Conservation (phyloP, 2,888 invertebrate species). For the Antitype chi region DNA sequence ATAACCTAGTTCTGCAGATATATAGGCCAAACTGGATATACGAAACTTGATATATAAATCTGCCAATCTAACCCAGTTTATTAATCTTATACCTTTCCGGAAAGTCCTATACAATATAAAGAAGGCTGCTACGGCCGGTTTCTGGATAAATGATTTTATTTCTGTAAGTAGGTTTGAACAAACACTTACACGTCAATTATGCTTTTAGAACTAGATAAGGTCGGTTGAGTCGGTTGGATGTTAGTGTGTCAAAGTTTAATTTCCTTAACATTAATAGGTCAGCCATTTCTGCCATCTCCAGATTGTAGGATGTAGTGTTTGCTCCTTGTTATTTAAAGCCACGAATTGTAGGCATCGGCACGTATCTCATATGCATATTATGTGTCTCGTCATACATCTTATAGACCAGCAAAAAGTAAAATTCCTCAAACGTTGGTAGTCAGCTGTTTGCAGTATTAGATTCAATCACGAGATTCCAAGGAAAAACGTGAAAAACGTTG, state of each 20-base stretch:
- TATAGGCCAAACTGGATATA: constrained; percentile 2
- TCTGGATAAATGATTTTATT: not conserved
- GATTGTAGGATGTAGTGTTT: constrained; percentile 26
- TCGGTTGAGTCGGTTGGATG: no score
- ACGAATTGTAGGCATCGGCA: constrained; percentile 44
- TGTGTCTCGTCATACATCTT: constrained; percentile 25
- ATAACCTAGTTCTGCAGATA: not conserved
- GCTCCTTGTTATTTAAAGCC: constrained; percentile 33
- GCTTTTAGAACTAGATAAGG: no score
- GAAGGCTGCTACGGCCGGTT: not conserved
- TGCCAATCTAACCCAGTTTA: not conserved
- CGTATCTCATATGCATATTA: constrained; percentile 37
- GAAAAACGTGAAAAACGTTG: constrained; percentile 1
- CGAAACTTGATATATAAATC: constrained; percentile 5
- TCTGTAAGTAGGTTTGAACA: no score
- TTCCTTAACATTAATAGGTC: not conserved
- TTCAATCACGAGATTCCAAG: not conserved
- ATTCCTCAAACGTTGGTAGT: constrained; percentile 7
- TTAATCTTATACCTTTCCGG: not conserved
- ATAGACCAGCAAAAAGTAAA: constrained; percentile 10
- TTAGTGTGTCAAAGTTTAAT: not conserved
- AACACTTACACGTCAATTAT: no score
- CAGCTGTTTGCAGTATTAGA: constrained; percentile 4
- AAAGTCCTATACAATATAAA: not conserved
- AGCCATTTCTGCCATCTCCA: not conserved